Base-by-base conservation (phyloP, 2,797 vertebrate genomes). In the Macropodus opercularis region DNA sequence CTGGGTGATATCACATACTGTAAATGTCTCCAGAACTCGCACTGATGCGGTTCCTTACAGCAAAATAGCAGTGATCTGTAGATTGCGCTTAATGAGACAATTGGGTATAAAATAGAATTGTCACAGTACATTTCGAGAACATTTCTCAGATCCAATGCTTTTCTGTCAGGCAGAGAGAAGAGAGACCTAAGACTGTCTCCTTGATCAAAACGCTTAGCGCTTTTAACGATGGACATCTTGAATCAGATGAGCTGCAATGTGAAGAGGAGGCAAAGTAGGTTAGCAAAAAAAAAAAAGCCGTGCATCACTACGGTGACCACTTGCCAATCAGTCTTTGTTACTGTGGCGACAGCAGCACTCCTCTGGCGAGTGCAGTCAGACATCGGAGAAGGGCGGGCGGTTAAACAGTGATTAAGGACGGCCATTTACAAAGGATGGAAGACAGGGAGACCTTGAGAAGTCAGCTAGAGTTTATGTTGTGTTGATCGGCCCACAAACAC, bases 401-500 rank as follows among this genome's bases (percentile, higher is more conserved):
- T 85, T 90, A 87, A 91, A 90, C 84, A 85, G 88, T 91, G 90
- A 93, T 93, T 93, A 92, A 91, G 79, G 77, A 83, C 55, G 50
- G 81, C 59, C 77, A 87, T 92, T 91, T 85, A 81, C 66, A 80
- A 77, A 79, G 64, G 52, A 72, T 50, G 53, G 51, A 69, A 82
- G 66, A 77, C 63, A 51, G 53, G 53, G 75, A 85, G 89, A 93
- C 92, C 92, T 93, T 92, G 89, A 91, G 79, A 77, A 86, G 46
- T 73, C 84, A 86, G 78, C 83, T 87, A 36, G 69, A 84, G 79
- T 90, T 90, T 90, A 80, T 89, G 85, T 87, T 73, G 62, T 82
- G 87, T 77, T 77, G 83, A 87, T 71, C 68, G 56, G 59, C 21
- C 60, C 69, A 59, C 63, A 60, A 53, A 38, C 24, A 49, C 53